Evolutionary conservation across 2,888 invertebrate species (phyloP).

Genomic region (Physocephala rufipes): DNA sequence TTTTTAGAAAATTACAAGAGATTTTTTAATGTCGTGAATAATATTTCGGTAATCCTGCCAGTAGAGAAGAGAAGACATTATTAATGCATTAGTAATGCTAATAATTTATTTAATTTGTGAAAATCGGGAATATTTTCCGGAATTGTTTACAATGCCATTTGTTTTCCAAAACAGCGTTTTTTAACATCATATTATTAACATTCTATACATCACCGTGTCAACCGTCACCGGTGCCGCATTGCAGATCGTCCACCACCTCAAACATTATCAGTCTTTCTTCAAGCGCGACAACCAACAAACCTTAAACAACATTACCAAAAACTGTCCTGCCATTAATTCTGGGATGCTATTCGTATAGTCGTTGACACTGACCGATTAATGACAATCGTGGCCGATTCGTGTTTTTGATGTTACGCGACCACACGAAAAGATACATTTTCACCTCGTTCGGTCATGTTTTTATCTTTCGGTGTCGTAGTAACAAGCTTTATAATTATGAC

Average conservation of each 20-base stretch:
- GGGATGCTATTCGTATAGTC: slow-evolving; percentile 14
- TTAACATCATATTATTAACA: too few relatives aligned
- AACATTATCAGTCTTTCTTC: background rate
- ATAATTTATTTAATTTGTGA: too few relatives aligned
- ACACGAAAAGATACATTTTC: slow-evolving; percentile 40
- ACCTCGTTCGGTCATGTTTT: background rate
- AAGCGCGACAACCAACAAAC: background rate
- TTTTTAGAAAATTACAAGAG: too few relatives aligned
- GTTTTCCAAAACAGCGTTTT: too few relatives aligned
- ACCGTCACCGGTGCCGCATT: too few relatives aligned
- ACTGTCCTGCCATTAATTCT: slow-evolving; percentile 24
- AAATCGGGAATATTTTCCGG: too few relatives aligned
- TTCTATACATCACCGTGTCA: too few relatives aligned
- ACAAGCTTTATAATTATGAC: slow-evolving; percentile 49
- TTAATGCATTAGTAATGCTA: too few relatives aligned
- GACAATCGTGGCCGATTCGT: slow-evolving; percentile 59
- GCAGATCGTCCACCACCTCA: background rate
- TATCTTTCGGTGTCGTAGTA: slow-evolving; percentile 38
- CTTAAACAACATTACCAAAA: background rate
- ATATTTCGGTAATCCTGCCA: too few relatives aligned
- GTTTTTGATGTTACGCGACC: slow-evolving; percentile 52
- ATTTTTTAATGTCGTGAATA: too few relatives aligned
- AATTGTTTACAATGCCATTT: too few relatives aligned
- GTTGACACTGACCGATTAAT: slow-evolving; percentile 49
- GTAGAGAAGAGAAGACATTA: too few relatives aligned